Evolutionary conservation across 2,797 vertebrate genomes (phyloP), one percentile per base, ranked within the genome.

Genomic region (Enteromius fasciolatus): DNA sequence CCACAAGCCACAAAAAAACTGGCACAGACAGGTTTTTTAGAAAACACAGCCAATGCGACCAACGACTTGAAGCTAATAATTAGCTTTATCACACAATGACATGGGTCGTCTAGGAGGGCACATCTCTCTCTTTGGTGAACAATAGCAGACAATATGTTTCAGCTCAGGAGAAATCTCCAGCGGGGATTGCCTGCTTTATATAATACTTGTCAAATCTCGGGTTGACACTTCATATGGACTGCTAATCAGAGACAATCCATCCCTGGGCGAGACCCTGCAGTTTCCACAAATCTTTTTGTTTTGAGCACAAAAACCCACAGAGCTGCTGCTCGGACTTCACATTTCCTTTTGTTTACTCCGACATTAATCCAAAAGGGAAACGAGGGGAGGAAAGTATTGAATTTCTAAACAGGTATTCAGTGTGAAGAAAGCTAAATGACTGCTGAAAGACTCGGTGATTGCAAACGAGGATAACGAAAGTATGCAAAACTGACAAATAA

Each of bases 151-250:
- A 92, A 92, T 91, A 90, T 91, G 90, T 84, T 84, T 67, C 64
- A 76, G 90, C 88, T 91, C 91, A 90, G 84, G 85, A 85, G 82
- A 89, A 91, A 92, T 91, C 91, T 93, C 93, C 57, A 70, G 63
- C 72, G 76, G 84, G 85, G 69, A 84, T 85, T 84, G 90, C 69
- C 87, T 92, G 91, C 90, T 91, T 91, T 90, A 89, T 92, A 93
- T 93, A 84, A 83, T 83, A 68, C 92, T 92, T 90, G 90, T 93
- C 93, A 93, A 93, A 94, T 93, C 91, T 89, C 76, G 28, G 28
- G 92, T 91, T 94, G 93, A 93, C 93, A 94, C 93, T 94, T 94
- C 90, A 91, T 91, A 93, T 89, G 89, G 92, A 77, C 92, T 90
- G 90, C 89, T 90, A 92, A 94, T 92, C 92, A 93, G 92, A 93